Evolutionary conservation across 2,888 invertebrate genomes (phyloP), one percentile per base, ranked within the genome.

Genomic region (Epistrophe grossulariae): DNA sequence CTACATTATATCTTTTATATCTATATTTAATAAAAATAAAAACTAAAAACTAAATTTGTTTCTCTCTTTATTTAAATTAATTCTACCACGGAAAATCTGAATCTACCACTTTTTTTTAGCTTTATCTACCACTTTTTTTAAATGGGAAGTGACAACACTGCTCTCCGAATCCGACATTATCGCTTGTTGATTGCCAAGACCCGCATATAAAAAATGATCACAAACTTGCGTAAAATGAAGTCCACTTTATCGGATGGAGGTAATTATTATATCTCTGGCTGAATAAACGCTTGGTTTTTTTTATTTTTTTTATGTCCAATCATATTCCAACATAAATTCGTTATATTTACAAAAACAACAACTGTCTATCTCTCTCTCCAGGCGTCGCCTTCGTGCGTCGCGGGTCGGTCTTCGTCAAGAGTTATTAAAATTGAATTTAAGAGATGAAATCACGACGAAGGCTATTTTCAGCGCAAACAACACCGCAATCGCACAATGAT

Each of bases 401-500:
- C 3, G 19, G 13, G 24, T n/a, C 57, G 57, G 19, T 19, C 24
- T 24, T 24, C 60, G 17, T 17, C n/a, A 31, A 40, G 70, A 77
- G 84, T 83, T 87, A 87, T 87, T 87, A 87, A 87, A 87, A 87
- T 70, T 83, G 66, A 82, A 87, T 82, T 87, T 83, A 79, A 79
- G 74, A 79, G 73, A 82, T 79, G 85, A 74, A 81, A 81, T 78
- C 77, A 73, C 57, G 35, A 45, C 15, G 72, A 70, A 85, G 31
- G 59, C 35, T 45, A 81, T 59, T 59, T 62, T 10, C 40, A 62
- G 19, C 40, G 57, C 48, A 66, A 68, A 48, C 74, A 48, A 13
- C 73, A 68, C 68, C 68, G 68, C 76, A 71, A 84, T 72, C 43
- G 28, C 43, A 24, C 24, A 38, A 43, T 28, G 38, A 70, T 70